Evolutionary conservation across 2,797 vertebrate genomes (phyloP).

Genomic region (Schizopygopsis pylzovi): DNA sequence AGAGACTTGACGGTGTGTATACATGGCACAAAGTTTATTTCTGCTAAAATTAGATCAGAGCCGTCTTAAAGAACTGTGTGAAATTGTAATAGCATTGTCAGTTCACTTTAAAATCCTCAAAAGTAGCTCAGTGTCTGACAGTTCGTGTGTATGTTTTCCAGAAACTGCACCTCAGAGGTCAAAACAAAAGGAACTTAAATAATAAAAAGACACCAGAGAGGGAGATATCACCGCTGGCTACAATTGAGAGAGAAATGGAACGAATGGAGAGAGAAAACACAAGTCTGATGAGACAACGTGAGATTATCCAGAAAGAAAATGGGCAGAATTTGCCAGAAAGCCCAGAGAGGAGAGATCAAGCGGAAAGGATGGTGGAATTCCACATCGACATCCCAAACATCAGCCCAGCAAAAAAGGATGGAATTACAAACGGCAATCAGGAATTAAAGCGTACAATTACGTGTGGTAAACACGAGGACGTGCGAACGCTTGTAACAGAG

Average conservation of each 20-base stretch:
- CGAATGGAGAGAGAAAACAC: slow-evolving; percentile 55
- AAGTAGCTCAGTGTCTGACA: slow-evolving; percentile 65
- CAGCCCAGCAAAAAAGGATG: slow-evolving; percentile 4
- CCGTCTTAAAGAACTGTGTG: slow-evolving; percentile 69
- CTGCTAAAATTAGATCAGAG: slow-evolving; percentile 63
- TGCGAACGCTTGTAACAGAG: slow-evolving; percentile 66
- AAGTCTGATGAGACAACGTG: slow-evolving; percentile 36
- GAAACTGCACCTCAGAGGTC: slow-evolving; percentile 78
- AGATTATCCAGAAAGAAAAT: slow-evolving; percentile 24
- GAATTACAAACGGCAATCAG: slow-evolving; percentile 21
- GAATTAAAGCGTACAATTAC: slow-evolving; percentile 55
- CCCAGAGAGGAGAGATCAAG: slow-evolving; percentile 60
- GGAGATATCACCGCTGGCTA: slow-evolving; percentile 53
- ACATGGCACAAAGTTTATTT: slow-evolving; percentile 52
- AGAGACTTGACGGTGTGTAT: slow-evolving; percentile 91
- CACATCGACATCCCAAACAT: not conserved
- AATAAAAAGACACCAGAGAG: slow-evolving; percentile 65
- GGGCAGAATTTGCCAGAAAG: slow-evolving; percentile 57
- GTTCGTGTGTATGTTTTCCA: slow-evolving; percentile 69
- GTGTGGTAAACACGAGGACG: slow-evolving; percentile 64
- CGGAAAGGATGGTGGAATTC: not conserved
- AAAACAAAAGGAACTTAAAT: slow-evolving; percentile 74
- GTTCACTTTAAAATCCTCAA: slow-evolving; percentile 64
- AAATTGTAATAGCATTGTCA: slow-evolving; percentile 69
- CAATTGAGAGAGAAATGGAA: slow-evolving; percentile 50